Conservation (phyloP, 2,113 vertebrate species). For the Chrysochloris asiatica region DNA sequence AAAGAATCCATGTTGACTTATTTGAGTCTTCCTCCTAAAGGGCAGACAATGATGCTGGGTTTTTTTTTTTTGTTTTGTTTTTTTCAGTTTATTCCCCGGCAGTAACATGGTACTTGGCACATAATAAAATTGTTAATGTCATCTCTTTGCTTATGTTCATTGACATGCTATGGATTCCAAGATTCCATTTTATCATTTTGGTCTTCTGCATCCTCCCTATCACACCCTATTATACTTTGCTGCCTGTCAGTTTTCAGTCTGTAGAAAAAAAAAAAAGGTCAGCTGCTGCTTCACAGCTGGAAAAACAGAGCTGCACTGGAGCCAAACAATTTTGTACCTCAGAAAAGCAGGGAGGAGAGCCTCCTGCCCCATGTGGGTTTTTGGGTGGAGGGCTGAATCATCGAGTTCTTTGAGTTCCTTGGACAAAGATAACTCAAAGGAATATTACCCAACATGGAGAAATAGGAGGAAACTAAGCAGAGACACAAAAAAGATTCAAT, state of each 20-base stretch:
- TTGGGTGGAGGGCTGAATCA: slow-evolving; percentile 66
- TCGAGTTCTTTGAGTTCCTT: slow-evolving; percentile 57
- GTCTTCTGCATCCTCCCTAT: neutral
- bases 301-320: slow-evolving; percentile 69
- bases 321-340: slow-evolving; percentile 49
- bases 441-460: slow-evolving; percentile 63
- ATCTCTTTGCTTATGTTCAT: neutral
- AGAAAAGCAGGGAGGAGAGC: slow-evolving; percentile 57
- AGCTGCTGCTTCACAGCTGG: slow-evolving; percentile 71
- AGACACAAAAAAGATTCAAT: neutral
- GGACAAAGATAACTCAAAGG: slow-evolving; percentile 60
- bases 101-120: neutral
- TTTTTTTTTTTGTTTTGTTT: slow-evolving; percentile 27
- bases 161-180: neutral
- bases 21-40: neutral
- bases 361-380: slow-evolving; percentile 13
- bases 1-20: slow-evolving; percentile 23
- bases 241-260: slow-evolving; percentile 11
- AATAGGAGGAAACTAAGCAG: slow-evolving; percentile 5
- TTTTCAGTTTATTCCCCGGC: neutral
- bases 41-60: too few relatives aligned
- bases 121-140: neutral
- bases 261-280: slow-evolving; percentile 45
- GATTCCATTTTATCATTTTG: neutral
- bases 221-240: neutral